phyloP scores from a whole-genome alignment of 2,888 invertebrate species.

The Heterodera filipjevi region DNA sequence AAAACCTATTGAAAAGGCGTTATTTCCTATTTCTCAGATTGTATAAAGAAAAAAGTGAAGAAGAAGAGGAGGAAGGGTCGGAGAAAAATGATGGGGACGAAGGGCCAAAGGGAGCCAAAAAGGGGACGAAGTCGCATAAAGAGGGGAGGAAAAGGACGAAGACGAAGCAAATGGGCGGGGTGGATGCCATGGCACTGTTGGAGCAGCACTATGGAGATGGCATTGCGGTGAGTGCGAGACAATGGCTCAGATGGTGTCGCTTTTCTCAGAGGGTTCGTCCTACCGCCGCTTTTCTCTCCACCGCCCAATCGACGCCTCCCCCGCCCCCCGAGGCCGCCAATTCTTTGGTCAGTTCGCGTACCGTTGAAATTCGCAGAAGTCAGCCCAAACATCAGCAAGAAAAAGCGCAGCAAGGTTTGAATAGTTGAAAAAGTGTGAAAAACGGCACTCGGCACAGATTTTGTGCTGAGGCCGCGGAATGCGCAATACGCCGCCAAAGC shows the following conservation, averaged over 20 bases:
- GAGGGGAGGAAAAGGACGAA: neutral
- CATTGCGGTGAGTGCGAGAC: conserved; percentile 14
- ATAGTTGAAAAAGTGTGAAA: neutral
- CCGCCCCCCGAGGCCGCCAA: neutral
- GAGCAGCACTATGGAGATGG: conserved; percentile 20
- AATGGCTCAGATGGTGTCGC: neutral
- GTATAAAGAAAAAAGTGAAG: conserved; percentile 26
- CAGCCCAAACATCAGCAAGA: conserved; percentile 2
- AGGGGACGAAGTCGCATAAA: neutral
- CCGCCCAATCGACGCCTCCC: neutral
- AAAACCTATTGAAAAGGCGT: neutral
- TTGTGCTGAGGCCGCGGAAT: conserved; percentile 11
- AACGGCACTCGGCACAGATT: neutral
- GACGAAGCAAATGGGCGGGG: neutral
- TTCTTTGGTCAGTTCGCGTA: neutral
- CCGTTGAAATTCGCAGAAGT: conserved; percentile 10
- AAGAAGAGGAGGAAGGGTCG: conserved; percentile 20
- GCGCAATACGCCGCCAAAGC: neutral
- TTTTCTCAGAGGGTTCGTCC: neutral
- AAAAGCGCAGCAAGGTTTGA: neutral
- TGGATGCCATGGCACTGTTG: conserved; percentile 27
- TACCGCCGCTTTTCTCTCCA: neutral
- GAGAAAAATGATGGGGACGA: neutral
- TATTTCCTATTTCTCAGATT: neutral
- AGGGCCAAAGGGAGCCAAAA: neutral